Evolutionary conservation across 2,888 invertebrate genomes (phyloP).

Genomic region (Tinea pellionella): DNA sequence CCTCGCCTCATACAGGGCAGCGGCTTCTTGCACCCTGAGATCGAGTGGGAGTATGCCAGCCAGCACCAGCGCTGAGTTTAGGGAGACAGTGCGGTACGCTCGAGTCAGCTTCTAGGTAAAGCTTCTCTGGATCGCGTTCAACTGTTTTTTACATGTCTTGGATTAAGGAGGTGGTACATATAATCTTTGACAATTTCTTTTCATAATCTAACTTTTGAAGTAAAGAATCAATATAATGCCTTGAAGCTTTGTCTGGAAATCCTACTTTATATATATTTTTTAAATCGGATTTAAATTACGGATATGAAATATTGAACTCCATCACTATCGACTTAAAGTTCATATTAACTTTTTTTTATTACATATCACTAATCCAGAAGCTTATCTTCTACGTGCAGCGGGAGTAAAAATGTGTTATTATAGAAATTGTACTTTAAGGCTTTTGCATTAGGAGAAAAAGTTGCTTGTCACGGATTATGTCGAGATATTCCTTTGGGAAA

Average conservation of each 20-base stretch:
- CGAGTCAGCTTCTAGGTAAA: too few relatives aligned
- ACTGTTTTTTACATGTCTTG: too few relatives aligned
- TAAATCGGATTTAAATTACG: not conserved
- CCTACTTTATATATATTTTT: constrained; percentile 1
- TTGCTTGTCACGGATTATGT: constrained; percentile 20
- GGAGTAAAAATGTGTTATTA: constrained; percentile 27
- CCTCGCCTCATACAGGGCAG: too few relatives aligned
- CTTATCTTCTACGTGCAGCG: constrained; percentile 57
- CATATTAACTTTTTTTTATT: constrained; percentile 34
- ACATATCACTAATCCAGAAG: constrained; percentile 50
- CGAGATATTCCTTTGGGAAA: constrained; percentile 4
- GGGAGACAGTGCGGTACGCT: too few relatives aligned
- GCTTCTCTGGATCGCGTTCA: too few relatives aligned
- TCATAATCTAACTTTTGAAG: not conserved
- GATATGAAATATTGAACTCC: not conserved
- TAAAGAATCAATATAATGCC: not conserved
- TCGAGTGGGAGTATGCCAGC: too few relatives aligned
- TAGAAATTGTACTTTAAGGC: constrained; percentile 18
- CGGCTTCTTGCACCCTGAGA: too few relatives aligned
- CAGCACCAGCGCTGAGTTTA: too few relatives aligned
- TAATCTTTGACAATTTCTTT: too few relatives aligned
- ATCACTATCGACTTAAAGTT: not conserved
- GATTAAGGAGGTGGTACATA: too few relatives aligned
- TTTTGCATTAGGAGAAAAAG: not conserved
- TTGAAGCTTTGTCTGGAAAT: not conserved